Evolutionary conservation across 2,797 vertebrate species (phyloP), one percentile per base, ranked within the genome.

Genomic region (Anomalospiza imberbis): DNA sequence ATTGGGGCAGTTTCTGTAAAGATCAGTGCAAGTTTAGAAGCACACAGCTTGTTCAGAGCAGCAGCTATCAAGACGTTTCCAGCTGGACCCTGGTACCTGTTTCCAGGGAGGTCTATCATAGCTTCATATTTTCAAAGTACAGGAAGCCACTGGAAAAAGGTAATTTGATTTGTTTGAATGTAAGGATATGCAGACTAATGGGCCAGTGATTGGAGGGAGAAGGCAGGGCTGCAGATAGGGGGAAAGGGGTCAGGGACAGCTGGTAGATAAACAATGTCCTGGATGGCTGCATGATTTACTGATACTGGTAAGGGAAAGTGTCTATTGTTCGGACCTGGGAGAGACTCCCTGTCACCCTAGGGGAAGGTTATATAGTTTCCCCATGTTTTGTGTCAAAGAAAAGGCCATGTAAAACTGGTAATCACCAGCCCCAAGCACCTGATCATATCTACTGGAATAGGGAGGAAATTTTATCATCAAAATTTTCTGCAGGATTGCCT

Each of bases 141-240:
- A 53, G 76, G n/a, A 95, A 60, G 38, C 13, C 42, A 50, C 81
- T 77, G 48, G 12, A 91, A 88, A 88, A 90, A 95, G 92, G 89
- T 96, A 95, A 95, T 73, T 84, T 70, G 6, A 66, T 73, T 90
- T 76, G 66, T 71, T 16, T 91, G 32, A 54, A 77, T 14, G 5
- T 25, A 76, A 55, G 31, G 32, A 83, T 51, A 47, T 2, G 5
- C 34, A 83, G 28, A 48, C 11, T 81, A 55, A 81, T 40, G n/a
- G 24, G 32, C 6, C 17, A 73, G 54, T 7, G 18, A 11, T 7
- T 34, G n/a, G 65, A 75, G 22, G 32, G 77, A 75, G 67, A 76
- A 63, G 10, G 19, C 21, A 63, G 29, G 26, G 24, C 20, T 9
- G 8, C 0, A 1, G 45, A 50, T 4, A 8, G 11, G 36, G 65